Base-by-base conservation (phyloP, 2,113 vertebrate species). In the Myanophis thanlyinensis region DNA sequence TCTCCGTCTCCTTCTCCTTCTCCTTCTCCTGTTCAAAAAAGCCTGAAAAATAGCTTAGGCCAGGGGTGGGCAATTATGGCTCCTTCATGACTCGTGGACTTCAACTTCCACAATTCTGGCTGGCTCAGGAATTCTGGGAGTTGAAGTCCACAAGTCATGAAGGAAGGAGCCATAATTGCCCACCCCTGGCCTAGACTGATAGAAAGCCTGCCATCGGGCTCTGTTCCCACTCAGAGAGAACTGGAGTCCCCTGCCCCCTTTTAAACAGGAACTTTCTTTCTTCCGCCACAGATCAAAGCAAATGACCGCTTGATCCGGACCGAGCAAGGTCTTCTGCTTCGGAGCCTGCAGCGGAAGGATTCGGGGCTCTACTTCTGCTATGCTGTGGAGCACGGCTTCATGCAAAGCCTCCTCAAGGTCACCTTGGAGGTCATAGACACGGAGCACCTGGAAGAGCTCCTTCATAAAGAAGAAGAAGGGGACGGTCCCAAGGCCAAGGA, bases 371-470 rank as follows among this genome's bases (percentile, higher is more conserved):
- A 99, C 94, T 97, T 98, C 90, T 99, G 99, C 95, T 99, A 98
- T 56, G 98, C 99, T 0, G 98, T 99, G 93, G 99, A 99, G 90
- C 99, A 99, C 1, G 98, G 99, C 52, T 99, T 99, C 97, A 98
- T 99, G 97, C 99, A 99, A 97, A 99, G 98, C 0, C 97, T 99
- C 49, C 98, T 99, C 7, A 99, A 98, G 94, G 99, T 99, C 92
- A 99, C 98, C 80, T 95, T 99, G 30, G 98, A 99, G 95, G 98
- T 99, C 87, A 99, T 99, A n/a, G 98, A 99, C 89, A 97, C 98
- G 0, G 98, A 99, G 22, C 98, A 98, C 91, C 97, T 99, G 94
- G 99, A 99, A 93, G 98, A 99, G 87, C 97, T 99, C 56, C 98
- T 99, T 47, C 98, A 98, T 92, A 98, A 97, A 44, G 97, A 98